Base-by-base conservation (phyloP, 2,797 vertebrate species). In the Spinus olivaceus region DNA sequence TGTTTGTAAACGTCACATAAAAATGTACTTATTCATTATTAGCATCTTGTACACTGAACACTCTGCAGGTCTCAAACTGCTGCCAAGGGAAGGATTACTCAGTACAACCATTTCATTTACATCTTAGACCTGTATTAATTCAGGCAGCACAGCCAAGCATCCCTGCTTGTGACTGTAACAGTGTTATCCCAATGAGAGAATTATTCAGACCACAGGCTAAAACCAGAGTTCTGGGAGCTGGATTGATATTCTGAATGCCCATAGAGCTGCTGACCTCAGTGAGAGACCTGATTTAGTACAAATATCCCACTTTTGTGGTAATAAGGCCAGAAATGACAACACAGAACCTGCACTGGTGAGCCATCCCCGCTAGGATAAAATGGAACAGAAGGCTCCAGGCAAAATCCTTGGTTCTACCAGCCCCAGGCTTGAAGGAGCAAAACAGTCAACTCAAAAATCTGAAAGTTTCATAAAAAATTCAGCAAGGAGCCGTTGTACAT, bases 11-110 rank as follows among this genome's bases (percentile, higher is more conserved):
- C 61, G 91, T 59, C 44, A 49, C 76, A 72, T 92, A 84, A 94
- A 95, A 93, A 72, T 83, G 54, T 47, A 81, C 94, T 97, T 96
- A 95, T 91, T 86, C 93, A 92, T 94, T 96, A 96, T 96, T 95
- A 95, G 96, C 81, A 96, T 93, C 61, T 71, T 85, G 83, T 88
- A 94, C 86, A 69, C 80, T 39, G 39, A 97, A 76, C 81, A 94
- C 59, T 66, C 85, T 89, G 71, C 33, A 76, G 47, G 59, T 66
- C 57, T 96, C 44, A 67, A 94, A 80, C 33, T 74, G 63, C 86
- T 90, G 96, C 93, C 87, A 88, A 88, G 53, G 90, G 83, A 67
- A 56, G 53, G 65, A 54, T 79, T 79, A 66, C 78, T 95, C 84
- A 81, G 53, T 92, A 56, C 16, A 19, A 88, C 80, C 22, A 84